phyloP scores from a whole-genome alignment of 2,888 invertebrate genomes.

The Volucella inanis region DNA sequence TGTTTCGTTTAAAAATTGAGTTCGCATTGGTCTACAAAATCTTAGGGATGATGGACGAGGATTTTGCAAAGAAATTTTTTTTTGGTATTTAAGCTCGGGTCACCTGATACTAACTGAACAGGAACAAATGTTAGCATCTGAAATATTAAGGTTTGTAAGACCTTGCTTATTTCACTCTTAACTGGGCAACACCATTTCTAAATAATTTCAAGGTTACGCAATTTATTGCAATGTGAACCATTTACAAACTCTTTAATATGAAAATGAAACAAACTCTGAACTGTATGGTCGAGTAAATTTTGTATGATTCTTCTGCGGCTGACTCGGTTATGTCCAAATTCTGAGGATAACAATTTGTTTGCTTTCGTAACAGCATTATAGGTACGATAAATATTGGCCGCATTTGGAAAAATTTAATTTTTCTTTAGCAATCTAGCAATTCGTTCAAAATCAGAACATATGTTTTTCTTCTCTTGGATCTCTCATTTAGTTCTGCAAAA shows the following conservation, averaged over 20 bases:
- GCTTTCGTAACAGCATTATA: not conserved
- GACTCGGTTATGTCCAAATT: not conserved
- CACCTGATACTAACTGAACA: constrained; percentile 10
- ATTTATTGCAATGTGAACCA: no score
- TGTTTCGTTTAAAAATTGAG: constrained; percentile 25
- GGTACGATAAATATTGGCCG: not conserved
- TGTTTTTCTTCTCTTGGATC: no score
- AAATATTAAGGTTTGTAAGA: constrained; percentile 8
- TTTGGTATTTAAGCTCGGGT: constrained; percentile 10
- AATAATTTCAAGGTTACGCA: not conserved
- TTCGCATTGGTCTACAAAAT: constrained; percentile 34
- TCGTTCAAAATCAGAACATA: no score
- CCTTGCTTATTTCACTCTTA: not conserved
- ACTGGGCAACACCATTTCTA: not conserved
- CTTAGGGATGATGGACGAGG: constrained; percentile 25
- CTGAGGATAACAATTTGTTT: not conserved
- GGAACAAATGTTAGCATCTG: constrained; percentile 19
- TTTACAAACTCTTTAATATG: not conserved
- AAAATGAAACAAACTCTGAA: no score
- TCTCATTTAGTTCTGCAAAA: not conserved
- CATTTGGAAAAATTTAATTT: constrained; percentile 7
- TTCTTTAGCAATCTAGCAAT: constrained; percentile 20
- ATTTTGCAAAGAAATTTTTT: constrained; percentile 19
- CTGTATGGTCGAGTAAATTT: no score
- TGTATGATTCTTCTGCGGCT: not conserved